Base-by-base conservation (phyloP, 2,113 vertebrate genomes). In the Semnornis frantzii region DNA sequence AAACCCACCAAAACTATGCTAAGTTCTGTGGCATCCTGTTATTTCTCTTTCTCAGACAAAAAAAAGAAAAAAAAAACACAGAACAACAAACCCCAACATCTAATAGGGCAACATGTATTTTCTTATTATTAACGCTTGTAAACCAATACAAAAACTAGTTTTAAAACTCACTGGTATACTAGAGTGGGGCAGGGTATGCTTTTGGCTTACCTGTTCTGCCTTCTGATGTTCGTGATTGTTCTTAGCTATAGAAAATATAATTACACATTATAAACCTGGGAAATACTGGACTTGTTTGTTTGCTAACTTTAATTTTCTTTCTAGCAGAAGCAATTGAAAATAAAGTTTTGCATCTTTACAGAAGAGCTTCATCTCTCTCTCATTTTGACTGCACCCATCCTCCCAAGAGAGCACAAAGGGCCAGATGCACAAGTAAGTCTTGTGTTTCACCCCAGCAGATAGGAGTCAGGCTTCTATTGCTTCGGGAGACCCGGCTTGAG, bases 91-190 rank as follows among this genome's bases (percentile, higher is more conserved):
- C 50, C 50, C 95, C 91, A 94, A 27, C 89, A 82, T 86, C n/a
- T 84, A 87, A 78, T 68, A 70, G 63, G 70, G 89, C 63, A 89
- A 55, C 71, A 58, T 50, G 57, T 39, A 23, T 85, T 15, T 46
- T 86, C 58, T 92, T 85, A 85, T 95, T 95, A 64, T 88, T 86
- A 91, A 95, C 92, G 54, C 94, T 74, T 34, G 31, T 57, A 59
- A 64, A 85, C 54, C 59, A 31, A 62, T 73, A 55, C 31, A 31
- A 89, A 87, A 66, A 50, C 30, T 62, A 60, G 58, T 87, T 95
- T 82, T 85, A 92, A 88, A 91, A 89, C 10, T 11, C 3, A 2
- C 57, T 93, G 92, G 12, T 71, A 94, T 85, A 15, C 5, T 60
- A 52, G 78, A 78, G 8, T 65, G 11, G 16, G 34, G 37, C 18